phyloP scores from a whole-genome alignment of 2,113 vertebrate species.

The Rhea pennata region DNA sequence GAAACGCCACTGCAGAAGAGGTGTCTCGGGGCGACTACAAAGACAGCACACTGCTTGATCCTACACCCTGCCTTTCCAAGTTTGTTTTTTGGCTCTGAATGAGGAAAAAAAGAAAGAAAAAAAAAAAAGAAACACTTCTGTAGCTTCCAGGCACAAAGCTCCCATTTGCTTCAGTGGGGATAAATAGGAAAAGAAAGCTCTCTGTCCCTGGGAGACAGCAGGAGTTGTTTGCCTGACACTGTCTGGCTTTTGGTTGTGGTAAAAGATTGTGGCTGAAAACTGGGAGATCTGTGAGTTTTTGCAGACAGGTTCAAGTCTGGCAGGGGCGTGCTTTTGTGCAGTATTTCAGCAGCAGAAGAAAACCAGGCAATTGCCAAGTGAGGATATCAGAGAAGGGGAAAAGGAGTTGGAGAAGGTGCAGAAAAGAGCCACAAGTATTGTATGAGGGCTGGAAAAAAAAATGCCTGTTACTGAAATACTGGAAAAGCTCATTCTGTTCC shows the following conservation, averaged over 20 bases:
- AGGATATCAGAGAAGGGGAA: neutral
- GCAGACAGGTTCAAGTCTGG: neutral
- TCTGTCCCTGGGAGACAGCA: neutral
- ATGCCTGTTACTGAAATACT: neutral
- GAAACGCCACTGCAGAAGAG: neutral
- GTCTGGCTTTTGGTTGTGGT: neutral
- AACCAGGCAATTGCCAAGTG: neutral
- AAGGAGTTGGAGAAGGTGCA: neutral
- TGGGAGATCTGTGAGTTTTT: neutral
- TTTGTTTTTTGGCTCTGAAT: neutral
- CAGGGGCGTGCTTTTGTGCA: fast-evolving
- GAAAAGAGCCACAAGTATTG: neutral
- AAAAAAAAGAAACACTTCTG: no score
- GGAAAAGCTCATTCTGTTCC: constrained; percentile 18
- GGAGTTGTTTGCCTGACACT: neutral
- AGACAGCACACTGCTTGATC: neutral
- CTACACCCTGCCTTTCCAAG: neutral
- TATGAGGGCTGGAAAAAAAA: constrained; percentile 27
- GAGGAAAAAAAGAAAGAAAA: neutral
- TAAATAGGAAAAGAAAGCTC: neutral
- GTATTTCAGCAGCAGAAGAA: neutral
- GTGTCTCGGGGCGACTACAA: neutral
- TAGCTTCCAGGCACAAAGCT: neutral
- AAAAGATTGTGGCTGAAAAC: neutral
- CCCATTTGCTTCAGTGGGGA: neutral